Evolutionary conservation across 1,140 invertebrate species (phyloP).

Genomic region (Pseudomyrmex sp.): DNA sequence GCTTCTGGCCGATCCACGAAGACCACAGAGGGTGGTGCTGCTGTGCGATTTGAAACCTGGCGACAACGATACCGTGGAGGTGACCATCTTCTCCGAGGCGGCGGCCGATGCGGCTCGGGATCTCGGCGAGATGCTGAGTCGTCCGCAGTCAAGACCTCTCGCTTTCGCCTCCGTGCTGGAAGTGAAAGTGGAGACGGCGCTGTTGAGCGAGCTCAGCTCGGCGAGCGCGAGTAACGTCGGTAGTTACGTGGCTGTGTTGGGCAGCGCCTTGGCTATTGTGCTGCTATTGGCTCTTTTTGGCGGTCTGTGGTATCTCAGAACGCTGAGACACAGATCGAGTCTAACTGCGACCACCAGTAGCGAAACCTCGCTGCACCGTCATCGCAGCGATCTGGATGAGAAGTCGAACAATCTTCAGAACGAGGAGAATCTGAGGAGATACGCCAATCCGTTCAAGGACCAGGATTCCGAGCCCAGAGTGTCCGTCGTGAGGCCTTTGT

Average conservation of each 20-base stretch:
- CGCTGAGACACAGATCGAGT: constrained; percentile 79
- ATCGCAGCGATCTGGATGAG: constrained; percentile 90
- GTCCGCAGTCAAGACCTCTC: constrained; percentile 86
- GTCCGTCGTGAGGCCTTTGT: constrained; percentile 87
- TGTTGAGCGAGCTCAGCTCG: constrained; percentile 86
- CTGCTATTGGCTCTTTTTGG: constrained; percentile 78
- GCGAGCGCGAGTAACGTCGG: constrained; percentile 85
- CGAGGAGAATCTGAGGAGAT: constrained; percentile 93
- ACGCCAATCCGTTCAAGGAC: constrained; percentile 88
- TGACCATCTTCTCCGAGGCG: constrained; percentile 89
- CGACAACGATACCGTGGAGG: constrained; percentile 93
- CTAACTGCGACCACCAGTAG: constrained; percentile 84
- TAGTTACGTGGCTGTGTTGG: constrained; percentile 85
- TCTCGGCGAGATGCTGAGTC: constrained; percentile 90
- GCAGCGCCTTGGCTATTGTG: constrained; percentile 80
- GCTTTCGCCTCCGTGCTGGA: constrained; percentile 91
- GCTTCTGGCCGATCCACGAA: constrained; percentile 87
- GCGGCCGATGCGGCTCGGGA: constrained; percentile 88
- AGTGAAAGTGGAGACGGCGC: constrained; percentile 91
- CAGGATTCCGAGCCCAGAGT: constrained; percentile 85
- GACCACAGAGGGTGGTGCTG: constrained; percentile 88
- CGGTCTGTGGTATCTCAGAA: constrained; percentile 81
- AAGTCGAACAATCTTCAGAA: constrained; percentile 96
- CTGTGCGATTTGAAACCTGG: constrained; percentile 93
- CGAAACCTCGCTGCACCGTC: constrained; percentile 87